A percentile compares a stretch with the other conserved stretches of the same genome.
Conservation (phyloP, 2,888 invertebrate genomes). For the Gastrophysa polygoni region DNA sequence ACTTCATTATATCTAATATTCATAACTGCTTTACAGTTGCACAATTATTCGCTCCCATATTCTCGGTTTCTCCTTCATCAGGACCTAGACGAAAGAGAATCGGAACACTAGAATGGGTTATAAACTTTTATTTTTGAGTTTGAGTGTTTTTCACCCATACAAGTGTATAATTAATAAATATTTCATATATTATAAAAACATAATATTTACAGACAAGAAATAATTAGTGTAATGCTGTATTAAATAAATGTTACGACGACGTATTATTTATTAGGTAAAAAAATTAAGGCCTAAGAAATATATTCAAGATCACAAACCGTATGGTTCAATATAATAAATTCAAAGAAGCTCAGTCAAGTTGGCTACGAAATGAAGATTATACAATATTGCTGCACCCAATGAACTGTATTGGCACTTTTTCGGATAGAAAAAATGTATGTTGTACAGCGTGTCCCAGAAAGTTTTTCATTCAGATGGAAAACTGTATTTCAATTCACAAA, state of each 20-base stretch:
- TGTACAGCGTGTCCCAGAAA: too few species aligned
- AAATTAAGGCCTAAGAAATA: slow-evolving; percentile 37
- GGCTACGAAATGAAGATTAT: slow-evolving; percentile 8
- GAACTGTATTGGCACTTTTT: too few species aligned
- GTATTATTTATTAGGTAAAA: slow-evolving; percentile 38
- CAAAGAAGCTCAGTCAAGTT: slow-evolving; percentile 24
- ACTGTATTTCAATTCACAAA: too few species aligned
- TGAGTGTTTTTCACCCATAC: slow-evolving; percentile 46
- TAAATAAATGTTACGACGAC: slow-evolving; percentile 43
- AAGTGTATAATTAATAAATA: slow-evolving; percentile 57
- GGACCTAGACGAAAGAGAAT: too few species aligned
- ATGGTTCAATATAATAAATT: slow-evolving; percentile 27
- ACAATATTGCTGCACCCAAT: background rate
- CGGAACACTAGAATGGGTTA: slow-evolving; percentile 43
- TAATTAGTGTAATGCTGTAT: slow-evolving; percentile 52
- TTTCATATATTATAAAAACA: slow-evolving; percentile 58
- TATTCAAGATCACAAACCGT: slow-evolving; percentile 25
- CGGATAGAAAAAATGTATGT: too few species aligned
- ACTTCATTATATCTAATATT: too few species aligned
- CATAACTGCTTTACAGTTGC: too few species aligned
- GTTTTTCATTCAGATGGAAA: too few species aligned
- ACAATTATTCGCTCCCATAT: too few species aligned
- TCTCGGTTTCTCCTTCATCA: too few species aligned
- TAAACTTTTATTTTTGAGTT: slow-evolving; percentile 53
- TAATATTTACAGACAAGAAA: slow-evolving; percentile 58